These are phyloP conservation scores for Symphodus melops DNA, from an alignment of 2,113 vertebrate species.

Conservation along the genomic window DNA sequence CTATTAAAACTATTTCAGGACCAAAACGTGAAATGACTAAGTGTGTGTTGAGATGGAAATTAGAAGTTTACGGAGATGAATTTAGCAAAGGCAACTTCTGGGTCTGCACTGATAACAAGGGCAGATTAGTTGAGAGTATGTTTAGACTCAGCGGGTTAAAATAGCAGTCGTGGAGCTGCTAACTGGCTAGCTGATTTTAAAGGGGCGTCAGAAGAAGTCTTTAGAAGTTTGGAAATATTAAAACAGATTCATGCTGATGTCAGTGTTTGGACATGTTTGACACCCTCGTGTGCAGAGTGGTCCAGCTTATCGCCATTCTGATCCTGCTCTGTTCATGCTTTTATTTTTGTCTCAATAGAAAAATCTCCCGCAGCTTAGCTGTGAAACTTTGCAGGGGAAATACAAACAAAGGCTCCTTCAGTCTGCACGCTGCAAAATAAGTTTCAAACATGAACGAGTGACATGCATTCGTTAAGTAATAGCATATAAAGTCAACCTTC, in stretches of 20 bases:
- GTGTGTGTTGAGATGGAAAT: constrained; percentile 41
- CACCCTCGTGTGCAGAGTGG: too few species aligned
- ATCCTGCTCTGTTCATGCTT: background rate
- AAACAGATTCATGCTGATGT: background rate
- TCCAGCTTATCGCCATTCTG: too few species aligned
- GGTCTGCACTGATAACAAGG: constrained; percentile 39
- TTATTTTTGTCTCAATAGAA: background rate
- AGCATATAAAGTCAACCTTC: too few species aligned
- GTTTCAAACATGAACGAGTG: too few species aligned
- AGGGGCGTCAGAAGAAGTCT: background rate
- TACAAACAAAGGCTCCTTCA: background rate
- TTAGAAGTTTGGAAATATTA: background rate
- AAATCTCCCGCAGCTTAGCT: background rate
- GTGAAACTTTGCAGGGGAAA: background rate
- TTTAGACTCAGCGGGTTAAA: constrained; percentile 40
- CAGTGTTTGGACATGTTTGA: background rate
- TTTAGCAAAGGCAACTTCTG: constrained; percentile 42
- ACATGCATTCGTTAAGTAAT: too few species aligned
- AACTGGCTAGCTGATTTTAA: constrained; percentile 5
- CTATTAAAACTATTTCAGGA: constrained; percentile 59
- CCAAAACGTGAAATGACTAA: constrained; percentile 48
- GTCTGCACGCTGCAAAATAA: too few species aligned
- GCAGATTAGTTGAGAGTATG: constrained; percentile 31
- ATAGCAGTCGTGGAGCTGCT: constrained; percentile 28
- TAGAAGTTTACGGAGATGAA: constrained; percentile 15